These are phyloP conservation scores for Bufotes viridis DNA, from an alignment of 2,797 vertebrate genomes.

Conservation along the genomic window DNA sequence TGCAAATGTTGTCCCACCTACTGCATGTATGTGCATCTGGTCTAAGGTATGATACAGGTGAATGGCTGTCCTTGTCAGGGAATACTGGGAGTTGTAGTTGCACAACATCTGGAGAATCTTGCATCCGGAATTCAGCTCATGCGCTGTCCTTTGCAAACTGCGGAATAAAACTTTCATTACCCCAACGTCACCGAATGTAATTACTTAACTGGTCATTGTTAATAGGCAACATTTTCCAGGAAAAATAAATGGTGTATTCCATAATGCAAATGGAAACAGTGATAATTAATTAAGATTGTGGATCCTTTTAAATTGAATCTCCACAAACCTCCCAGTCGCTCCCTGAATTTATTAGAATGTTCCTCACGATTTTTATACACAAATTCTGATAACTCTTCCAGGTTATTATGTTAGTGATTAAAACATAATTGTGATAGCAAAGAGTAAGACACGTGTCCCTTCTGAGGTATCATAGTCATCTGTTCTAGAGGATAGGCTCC, in stretches of 20 bases:
- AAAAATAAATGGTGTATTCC: slow-evolving; percentile 49
- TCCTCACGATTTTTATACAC: slow-evolving; percentile 7
- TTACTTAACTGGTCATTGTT: slow-evolving; percentile 48
- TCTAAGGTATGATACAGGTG: too few species aligned
- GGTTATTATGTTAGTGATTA: slow-evolving; percentile 45
- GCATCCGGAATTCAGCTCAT: neutral
- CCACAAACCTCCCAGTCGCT: neutral
- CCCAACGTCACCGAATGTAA: slow-evolving; percentile 28
- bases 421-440: slow-evolving; percentile 37
- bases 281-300: slow-evolving; percentile 52
- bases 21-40: too few species aligned
- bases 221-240: slow-evolving; percentile 28
- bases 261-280: slow-evolving; percentile 26
- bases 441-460: neutral
- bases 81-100: neutral
- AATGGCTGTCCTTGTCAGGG: too few species aligned
- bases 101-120: too few species aligned
- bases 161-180: slow-evolving; percentile 28
- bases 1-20: too few species aligned
- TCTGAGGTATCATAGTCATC: slow-evolving; percentile 16
- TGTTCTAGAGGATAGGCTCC: neutral
- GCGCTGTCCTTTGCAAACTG: neutral
- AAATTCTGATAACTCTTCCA: slow-evolving; percentile 35
- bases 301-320: slow-evolving; percentile 38
- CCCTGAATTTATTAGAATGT: slow-evolving; percentile 1